Evolutionary conservation across 2,113 vertebrate genomes (phyloP), one percentile per base, ranked within the genome.

Genomic region (Pteronura brasiliensis): DNA sequence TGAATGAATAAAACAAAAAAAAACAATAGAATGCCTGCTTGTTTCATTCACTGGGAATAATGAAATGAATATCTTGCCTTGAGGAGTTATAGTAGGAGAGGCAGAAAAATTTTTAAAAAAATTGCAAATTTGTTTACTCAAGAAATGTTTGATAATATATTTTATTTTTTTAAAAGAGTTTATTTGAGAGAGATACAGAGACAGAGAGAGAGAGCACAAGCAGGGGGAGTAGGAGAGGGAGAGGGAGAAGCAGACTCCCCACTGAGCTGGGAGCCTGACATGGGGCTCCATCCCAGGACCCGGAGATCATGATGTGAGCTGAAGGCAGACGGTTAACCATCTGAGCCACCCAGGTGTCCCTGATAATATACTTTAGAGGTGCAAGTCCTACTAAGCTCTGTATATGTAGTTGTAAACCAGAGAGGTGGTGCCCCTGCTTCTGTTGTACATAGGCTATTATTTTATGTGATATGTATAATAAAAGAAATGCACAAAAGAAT

Each of bases 1-100:
- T 95, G 39, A 85, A 93, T 82, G 6, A 92, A 49, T 77, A 79
- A 86, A 84, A 69, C 13, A 61, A 90, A 77, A 90, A 89, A 86
- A 7, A 42, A n/a, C n/a, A n/a, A 42, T 14, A 39, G 59, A 89
- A 49, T 95, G 18, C 11, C 2, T 88, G 11, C 13, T 86, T 83
- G 2, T 79, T 87, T 95, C 1, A 39, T 92, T 96, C 31, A 59
- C 2, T 10, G 6, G 3, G 8, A 79, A 92, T 92, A 55, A 57
- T 74, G 52, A 92, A 29, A 61, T 65, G 59, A 85, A 63, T 82
- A 69, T 63, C 25, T 80, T 10, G 77, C 77, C 36, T 82, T 90
- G 23, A 90, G 31, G 29, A 93, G 7, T 63, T 76, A 52, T n/a
- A 72, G 21, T 77, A 42, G 17, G 15, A 57, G 63, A 88, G 79